Base-by-base conservation (phyloP, 2,888 invertebrate species). In the Lamproptera curius region DNA sequence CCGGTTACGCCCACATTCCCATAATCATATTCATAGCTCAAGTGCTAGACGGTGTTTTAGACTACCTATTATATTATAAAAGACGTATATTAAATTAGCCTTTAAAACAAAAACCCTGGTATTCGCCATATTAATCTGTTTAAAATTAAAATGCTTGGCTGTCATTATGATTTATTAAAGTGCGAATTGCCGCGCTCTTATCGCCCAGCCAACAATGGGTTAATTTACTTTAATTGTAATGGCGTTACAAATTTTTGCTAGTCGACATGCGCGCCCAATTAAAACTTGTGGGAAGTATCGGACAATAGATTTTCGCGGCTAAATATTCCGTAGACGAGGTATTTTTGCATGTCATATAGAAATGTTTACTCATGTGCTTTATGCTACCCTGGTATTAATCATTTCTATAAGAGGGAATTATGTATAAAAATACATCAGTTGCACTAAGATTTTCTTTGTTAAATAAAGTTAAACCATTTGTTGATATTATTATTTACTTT, bases 201-300 rank as follows among this genome's bases (percentile, higher is more conserved):
- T 36, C 35, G 2, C 9, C 42, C 36, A 15, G 36, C 43, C 26
- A 36, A 36, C 16, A 44, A 37, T 38, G 31, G 31, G 37, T 31
- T 16, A 37, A 31, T 38, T 38, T 44, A 44, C 13, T 42, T 42
- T 42, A 42, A 41, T 41, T 41, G 31, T 41, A 13, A 34, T 34
- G 17, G 34, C 20, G 13, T 42, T 20, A 33, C 13, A n/a, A 17
- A 20, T 4, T 42, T 42, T 42, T 33, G 33, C 34, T 14, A 15
- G 16, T n/a, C 17, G 6, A 31, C 31, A 40, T 40, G 17, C 34
- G 42, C 34, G 11, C 13, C 14, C 42, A 35, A 35, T 42, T 28
- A 36, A 16, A 28, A 28, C 2, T 2, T 44, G 37, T 37, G 43
- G 17, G 44, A 44, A 44, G 31, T 10, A 14, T 1, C 20, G 16